These are phyloP conservation scores for Callipepla squamata DNA, from an alignment of 2,113 vertebrate species.

Conservation along the genomic window DNA sequence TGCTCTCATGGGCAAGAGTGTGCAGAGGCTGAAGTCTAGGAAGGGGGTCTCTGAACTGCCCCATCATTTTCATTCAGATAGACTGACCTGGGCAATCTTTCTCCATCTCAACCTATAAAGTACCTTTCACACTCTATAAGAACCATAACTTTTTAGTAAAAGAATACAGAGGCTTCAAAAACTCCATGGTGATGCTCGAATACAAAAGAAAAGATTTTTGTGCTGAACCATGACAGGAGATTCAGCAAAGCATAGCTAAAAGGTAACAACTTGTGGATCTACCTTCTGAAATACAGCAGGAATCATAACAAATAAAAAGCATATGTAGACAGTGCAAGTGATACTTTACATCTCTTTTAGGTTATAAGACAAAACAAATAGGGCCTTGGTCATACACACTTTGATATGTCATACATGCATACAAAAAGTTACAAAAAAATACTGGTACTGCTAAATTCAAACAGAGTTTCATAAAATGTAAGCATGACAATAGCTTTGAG, in stretches of 20 bases:
- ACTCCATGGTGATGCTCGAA: not conserved
- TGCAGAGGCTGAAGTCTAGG: not conserved
- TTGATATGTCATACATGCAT: not conserved
- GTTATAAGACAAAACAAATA: not conserved
- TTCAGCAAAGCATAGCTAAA: not conserved
- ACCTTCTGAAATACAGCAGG: not conserved
- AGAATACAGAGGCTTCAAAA: not conserved
- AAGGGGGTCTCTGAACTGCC: not conserved
- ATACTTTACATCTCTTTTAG: not conserved
- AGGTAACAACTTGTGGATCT: not conserved
- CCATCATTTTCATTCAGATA: not conserved
- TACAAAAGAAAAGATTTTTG: not conserved
- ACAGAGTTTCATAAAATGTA: not conserved
- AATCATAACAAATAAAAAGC: not conserved
- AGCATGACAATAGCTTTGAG: not conserved
- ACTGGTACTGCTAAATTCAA: not conserved
- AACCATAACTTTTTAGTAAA: not conserved
- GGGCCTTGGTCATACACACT: not conserved
- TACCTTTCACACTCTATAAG: not conserved
- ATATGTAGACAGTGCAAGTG: not conserved
- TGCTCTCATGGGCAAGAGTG: not conserved
- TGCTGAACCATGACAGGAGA: not conserved
- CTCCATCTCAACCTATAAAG: not conserved
- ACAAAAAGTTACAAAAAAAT: not conserved
- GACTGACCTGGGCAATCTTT: not conserved